Conservation (phyloP, 2,888 invertebrate species). For the Neoscelio sp. region DNA sequence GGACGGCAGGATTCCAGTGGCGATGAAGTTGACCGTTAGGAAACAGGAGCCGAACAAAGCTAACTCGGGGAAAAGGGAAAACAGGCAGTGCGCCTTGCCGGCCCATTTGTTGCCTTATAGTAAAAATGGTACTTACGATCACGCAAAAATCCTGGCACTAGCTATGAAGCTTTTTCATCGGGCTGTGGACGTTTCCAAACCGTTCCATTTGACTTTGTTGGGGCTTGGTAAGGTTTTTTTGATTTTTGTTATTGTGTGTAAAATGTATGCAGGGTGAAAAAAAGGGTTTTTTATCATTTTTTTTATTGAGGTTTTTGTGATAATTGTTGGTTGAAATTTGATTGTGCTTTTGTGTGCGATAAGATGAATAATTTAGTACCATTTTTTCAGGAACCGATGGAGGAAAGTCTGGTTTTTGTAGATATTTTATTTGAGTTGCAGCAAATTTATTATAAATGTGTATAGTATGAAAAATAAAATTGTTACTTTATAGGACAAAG, state of each 20-base stretch:
- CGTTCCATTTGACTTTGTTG: conserved; percentile 91
- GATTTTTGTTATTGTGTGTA: not conserved
- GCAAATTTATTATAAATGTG: too few relatives aligned
- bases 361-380: too few relatives aligned
- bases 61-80: conserved; percentile 89
- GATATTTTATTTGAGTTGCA: too few relatives aligned
- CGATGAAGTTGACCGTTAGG: conserved; percentile 89
- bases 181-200: conserved; percentile 88
- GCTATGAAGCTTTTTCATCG: conserved; percentile 91
- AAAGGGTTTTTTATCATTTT: too few relatives aligned
- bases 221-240: conserved; percentile 84
- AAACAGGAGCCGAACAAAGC: conserved; percentile 87
- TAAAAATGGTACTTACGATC: conserved; percentile 84
- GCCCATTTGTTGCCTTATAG: conserved; percentile 87
- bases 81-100: conserved; percentile 86
- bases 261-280: too few relatives aligned
- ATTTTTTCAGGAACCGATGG: too few relatives aligned
- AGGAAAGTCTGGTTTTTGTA: too few relatives aligned
- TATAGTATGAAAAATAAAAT: too few relatives aligned
- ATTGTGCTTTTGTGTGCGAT: too few relatives aligned
- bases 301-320: too few relatives aligned
- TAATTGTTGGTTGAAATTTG: too few relatives aligned
- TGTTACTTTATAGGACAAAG: too few relatives aligned
- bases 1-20: conserved; percentile 91
- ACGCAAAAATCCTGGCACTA: conserved; percentile 87